Percentiles rank a stretch among this genome's conserved stretches.
Evolutionary conservation across 1,140 invertebrate species (phyloP).

Genomic region (Mesaphorura yosii): DNA sequence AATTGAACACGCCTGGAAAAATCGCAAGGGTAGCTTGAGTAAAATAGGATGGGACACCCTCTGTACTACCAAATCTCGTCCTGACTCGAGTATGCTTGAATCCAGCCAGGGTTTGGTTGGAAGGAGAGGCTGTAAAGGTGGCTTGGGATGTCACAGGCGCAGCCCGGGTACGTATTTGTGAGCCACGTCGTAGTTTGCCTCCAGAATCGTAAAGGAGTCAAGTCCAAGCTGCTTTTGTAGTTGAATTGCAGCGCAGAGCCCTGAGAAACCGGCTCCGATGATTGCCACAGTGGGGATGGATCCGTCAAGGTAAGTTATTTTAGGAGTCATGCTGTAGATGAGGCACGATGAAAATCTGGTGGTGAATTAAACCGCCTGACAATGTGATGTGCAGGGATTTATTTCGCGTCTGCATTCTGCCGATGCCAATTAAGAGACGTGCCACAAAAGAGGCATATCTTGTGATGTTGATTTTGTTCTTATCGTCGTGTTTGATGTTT

Average conservation of each 20-base stretch:
- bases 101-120: slow-evolving; percentile 8
- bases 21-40: not conserved
- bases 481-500: too few relatives aligned
- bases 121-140: slow-evolving; percentile 14
- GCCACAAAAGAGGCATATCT: too few relatives aligned
- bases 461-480: too few relatives aligned
- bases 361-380: too few relatives aligned
- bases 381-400: too few relatives aligned
- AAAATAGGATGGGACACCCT: not conserved
- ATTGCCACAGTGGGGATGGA: slow-evolving; percentile 88
- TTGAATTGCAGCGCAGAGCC: slow-evolving; percentile 4
- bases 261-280: too few relatives aligned
- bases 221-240: slow-evolving; percentile 1
- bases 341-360: too few relatives aligned
- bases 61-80: slow-evolving; percentile 5
- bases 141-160: slow-evolving; percentile 12
- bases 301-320: slow-evolving; percentile 51
- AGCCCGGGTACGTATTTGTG: slow-evolving; percentile 9
- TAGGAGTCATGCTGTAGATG: too few relatives aligned
- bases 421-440: too few relatives aligned
- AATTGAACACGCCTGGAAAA: not conserved
- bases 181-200: slow-evolving; percentile 12
- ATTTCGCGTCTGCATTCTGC: too few relatives aligned
- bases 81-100: not conserved
- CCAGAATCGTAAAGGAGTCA: slow-evolving; percentile 7